These are phyloP conservation scores for Thymelicus lineola DNA, from an alignment of 2,888 invertebrate species.

Conservation along the genomic window DNA sequence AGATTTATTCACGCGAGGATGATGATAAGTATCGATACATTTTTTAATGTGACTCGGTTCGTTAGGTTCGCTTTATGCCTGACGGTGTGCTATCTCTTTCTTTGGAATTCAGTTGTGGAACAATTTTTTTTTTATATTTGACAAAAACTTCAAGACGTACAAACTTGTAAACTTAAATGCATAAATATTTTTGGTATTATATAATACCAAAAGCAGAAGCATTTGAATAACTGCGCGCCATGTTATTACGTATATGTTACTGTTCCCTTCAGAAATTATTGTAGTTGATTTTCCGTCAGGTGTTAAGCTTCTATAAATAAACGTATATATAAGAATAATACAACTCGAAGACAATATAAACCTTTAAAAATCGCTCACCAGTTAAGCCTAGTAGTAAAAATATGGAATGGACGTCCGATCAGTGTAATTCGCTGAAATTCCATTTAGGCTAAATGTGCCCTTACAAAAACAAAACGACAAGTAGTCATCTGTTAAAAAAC, in stretches of 20 bases:
- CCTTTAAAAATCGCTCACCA: slow-evolving; percentile 4
- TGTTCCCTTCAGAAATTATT: not conserved
- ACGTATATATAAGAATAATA: not conserved
- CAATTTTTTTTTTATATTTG: too few relatives aligned
- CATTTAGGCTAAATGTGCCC: not conserved
- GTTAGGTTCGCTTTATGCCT: not conserved
- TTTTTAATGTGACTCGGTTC: not conserved
- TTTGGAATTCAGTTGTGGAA: not conserved
- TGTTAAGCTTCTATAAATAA: not conserved
- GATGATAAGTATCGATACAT: not conserved
- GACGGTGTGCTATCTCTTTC: not conserved
- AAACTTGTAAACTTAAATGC: not conserved
- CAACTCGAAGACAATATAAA: slow-evolving; percentile 24
- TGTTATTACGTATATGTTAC: too few relatives aligned
- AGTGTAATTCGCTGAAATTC: not conserved
- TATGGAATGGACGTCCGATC: slow-evolving; percentile 19
- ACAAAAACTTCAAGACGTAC: not conserved
- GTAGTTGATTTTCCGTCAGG: not conserved
- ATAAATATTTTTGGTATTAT: not conserved
- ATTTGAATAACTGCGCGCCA: too few relatives aligned
- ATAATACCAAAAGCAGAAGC: too few relatives aligned
- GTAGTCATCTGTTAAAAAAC: slow-evolving; percentile 11
- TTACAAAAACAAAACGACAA: not conserved
- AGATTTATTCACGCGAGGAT: slow-evolving; percentile 16
- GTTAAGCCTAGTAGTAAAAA: not conserved